Conservation (phyloP, 2,797 vertebrate species). For the Hippopotamyrus pictus region DNA sequence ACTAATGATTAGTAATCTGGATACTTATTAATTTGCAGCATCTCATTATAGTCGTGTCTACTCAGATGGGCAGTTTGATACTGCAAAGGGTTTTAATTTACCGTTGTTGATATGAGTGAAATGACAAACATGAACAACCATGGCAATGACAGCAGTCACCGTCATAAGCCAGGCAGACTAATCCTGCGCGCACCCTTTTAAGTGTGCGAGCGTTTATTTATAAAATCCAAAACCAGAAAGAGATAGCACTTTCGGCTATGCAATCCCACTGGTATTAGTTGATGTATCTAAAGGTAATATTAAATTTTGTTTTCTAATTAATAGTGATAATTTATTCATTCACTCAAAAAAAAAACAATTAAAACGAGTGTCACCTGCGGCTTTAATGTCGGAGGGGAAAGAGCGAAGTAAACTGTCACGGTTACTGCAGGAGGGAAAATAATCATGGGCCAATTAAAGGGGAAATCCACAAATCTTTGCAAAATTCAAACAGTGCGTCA, state of each 20-base stretch:
- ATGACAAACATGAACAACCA: neutral
- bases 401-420: neutral
- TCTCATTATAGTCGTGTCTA: neutral
- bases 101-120: neutral
- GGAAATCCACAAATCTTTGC: neutral
- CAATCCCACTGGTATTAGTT: neutral
- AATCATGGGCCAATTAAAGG: neutral
- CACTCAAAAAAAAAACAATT: conserved; percentile 1
- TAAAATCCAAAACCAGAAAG: neutral
- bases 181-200: neutral
- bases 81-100: neutral
- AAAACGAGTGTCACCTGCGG: neutral
- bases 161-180: neutral
- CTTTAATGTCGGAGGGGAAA: neutral
- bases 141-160: neutral
- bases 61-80: neutral
- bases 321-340: neutral
- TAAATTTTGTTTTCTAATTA: neutral
- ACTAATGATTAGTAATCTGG: neutral
- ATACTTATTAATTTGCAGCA: neutral
- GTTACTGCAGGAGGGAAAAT: neutral
- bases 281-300: neutral
- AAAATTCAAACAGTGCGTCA: neutral
- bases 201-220: neutral
- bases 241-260: neutral